Evolutionary conservation across 2,113 vertebrate species (phyloP).

Genomic region (Rhagologus leucostigma): DNA sequence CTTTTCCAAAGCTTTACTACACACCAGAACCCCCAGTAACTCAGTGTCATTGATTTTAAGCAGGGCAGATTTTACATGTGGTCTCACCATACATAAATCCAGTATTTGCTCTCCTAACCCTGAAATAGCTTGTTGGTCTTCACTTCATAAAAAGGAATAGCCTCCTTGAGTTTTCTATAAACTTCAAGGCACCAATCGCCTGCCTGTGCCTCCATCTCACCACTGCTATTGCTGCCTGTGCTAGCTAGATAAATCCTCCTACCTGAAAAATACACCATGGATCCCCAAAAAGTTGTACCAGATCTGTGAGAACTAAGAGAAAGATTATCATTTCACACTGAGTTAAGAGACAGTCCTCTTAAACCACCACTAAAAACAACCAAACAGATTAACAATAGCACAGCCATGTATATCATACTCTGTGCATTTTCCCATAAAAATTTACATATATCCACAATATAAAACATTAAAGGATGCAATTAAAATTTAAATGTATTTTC

Average conservation of each 20-base stretch:
- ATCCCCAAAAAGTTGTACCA: not conserved
- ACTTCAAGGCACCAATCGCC: not conserved
- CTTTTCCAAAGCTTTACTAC: not conserved
- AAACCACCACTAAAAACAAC: not conserved
- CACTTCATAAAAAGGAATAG: not conserved
- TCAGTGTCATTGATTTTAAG: not conserved
- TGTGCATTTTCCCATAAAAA: not conserved
- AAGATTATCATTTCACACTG: not conserved
- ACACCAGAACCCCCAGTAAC: not conserved
- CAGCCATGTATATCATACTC: not conserved
- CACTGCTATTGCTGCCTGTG: not conserved
- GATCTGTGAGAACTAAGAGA: not conserved
- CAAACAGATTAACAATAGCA: not conserved
- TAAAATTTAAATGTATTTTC: not conserved
- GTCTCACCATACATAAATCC: not conserved
- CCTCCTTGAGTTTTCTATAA: not conserved
- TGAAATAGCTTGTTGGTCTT: not conserved
- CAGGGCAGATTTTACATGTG: not conserved
- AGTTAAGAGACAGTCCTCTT: not conserved
- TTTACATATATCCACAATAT: not conserved
- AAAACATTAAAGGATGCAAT: not conserved
- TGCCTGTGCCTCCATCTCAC: not conserved
- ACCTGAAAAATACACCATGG: not conserved
- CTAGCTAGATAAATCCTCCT: not conserved
- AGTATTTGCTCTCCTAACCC: not conserved